Percentiles rank a stretch among this genome's conserved stretches.
Conservation (phyloP, 2,797 vertebrate genomes). For the Coregonus ussuriensis region DNA sequence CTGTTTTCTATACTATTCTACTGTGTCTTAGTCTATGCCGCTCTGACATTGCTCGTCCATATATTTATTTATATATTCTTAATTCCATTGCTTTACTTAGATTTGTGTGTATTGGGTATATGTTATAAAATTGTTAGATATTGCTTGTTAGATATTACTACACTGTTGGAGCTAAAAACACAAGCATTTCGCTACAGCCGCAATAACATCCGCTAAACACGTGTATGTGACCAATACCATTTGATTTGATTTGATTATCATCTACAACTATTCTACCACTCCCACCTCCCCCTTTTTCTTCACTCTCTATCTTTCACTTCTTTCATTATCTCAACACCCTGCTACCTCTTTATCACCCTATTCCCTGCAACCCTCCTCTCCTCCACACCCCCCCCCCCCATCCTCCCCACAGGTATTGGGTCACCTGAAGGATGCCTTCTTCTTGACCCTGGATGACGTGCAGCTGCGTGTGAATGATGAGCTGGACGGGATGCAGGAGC, state of each 20-base stretch:
- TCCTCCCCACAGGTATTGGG: slow-evolving; percentile 56
- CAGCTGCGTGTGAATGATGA: slow-evolving; percentile 53
- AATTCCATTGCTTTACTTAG: too few species aligned
- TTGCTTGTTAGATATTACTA: too few species aligned
- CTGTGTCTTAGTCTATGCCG: too few species aligned
- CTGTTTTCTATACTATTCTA: too few species aligned
- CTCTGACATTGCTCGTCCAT: too few species aligned
- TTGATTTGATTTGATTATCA: not conserved
- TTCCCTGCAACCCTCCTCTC: not conserved
- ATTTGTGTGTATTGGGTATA: too few species aligned
- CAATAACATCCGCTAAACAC: too few species aligned
- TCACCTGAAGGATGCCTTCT: slow-evolving; percentile 66
- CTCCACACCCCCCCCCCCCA: not conserved
- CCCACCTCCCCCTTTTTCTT: not conserved
- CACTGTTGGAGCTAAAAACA: too few species aligned
- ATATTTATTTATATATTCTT: too few species aligned
- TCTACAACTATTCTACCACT: not conserved
- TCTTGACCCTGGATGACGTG: slow-evolving; percentile 34
- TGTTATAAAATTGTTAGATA: too few species aligned
- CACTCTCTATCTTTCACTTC: not conserved
- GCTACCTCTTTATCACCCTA: not conserved
- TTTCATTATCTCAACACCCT: not conserved
- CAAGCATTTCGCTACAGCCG: too few species aligned
- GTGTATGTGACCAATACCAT: too few species aligned
- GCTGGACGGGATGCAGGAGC: slow-evolving; percentile 52